Conservation (phyloP, 2,888 invertebrate species). For the Ethmia dodecea region DNA sequence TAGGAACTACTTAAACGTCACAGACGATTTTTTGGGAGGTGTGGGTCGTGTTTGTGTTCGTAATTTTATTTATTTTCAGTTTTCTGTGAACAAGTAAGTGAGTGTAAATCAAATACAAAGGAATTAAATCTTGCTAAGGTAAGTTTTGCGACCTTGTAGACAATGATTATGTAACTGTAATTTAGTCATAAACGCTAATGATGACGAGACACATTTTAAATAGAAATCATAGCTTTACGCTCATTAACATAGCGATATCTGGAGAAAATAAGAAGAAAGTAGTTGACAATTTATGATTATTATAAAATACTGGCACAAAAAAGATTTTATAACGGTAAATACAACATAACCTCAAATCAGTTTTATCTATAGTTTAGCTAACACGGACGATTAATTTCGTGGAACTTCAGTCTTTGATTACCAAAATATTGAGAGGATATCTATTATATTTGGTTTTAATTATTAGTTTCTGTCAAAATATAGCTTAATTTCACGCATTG, state of each 20-base stretch:
- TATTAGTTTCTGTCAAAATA: constrained; percentile 1
- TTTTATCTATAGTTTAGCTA: constrained; percentile 6
- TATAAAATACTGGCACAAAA: not conserved
- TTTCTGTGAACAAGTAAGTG: constrained; percentile 22
- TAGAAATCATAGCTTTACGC: not conserved
- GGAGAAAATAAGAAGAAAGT: not conserved
- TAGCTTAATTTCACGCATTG: not conserved
- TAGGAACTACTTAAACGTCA: constrained; percentile 49
- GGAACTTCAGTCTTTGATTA: not conserved
- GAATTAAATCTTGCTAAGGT: constrained; percentile 39
- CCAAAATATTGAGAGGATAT: not conserved
- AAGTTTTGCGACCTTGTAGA: constrained; percentile 30
- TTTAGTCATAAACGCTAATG: constrained; percentile 23
- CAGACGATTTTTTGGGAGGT: constrained; percentile 31
- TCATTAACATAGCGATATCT: not conserved
- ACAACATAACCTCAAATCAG: constrained; percentile 37
- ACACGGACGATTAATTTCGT: not conserved
- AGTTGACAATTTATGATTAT: not conserved
- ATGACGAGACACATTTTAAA: constrained; percentile 33
- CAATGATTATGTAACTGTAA: constrained; percentile 54
- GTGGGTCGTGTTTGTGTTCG: constrained; percentile 52
- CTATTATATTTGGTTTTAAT: not conserved
- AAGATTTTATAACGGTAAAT: not conserved
- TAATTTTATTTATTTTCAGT: constrained; percentile 34
- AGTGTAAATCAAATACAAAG: constrained; percentile 23